A percentile compares a stretch with the other conserved stretches of the same genome.
Conservation (phyloP, 2,113 vertebrate species). For the Chinchilla lanigera region DNA sequence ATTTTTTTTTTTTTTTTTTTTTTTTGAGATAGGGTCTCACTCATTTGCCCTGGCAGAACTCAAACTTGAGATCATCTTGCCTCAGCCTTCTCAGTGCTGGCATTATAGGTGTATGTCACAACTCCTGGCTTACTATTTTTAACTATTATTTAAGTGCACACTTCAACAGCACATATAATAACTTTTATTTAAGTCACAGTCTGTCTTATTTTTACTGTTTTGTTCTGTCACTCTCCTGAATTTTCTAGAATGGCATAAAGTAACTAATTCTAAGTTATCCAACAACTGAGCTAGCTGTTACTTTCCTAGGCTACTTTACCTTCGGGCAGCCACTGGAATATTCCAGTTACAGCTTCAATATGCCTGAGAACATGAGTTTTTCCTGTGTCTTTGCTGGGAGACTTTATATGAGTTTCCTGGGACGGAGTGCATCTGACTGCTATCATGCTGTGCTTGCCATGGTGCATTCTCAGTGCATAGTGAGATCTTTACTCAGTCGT, state of each 20-base stretch:
- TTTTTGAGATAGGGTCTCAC: neutral
- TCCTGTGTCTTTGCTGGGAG: neutral
- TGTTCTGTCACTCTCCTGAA: neutral
- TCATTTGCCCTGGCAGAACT: neutral
- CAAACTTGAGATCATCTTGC: neutral
- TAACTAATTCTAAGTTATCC: neutral
- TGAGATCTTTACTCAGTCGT: neutral
- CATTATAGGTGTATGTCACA: neutral
- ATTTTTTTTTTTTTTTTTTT: neutral
- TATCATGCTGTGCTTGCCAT: neutral
- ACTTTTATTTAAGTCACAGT: slow-evolving; percentile 30
- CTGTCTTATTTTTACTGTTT: neutral
- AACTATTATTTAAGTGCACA: slow-evolving; percentile 13
- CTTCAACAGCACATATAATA: neutral
- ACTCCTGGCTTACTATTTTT: neutral
- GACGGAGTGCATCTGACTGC: neutral
- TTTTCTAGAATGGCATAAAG: neutral
- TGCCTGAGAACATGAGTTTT: neutral
- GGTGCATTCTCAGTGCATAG: neutral
- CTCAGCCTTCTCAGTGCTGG: neutral
- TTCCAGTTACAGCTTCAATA: neutral
- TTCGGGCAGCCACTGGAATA: neutral
- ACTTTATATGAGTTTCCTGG: neutral
- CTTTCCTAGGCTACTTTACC: neutral
- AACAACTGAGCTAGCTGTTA: neutral